Evolutionary conservation across 2,888 invertebrate species (phyloP), one percentile per base, ranked within the genome.

Genomic region (Euzetes globulus): DNA sequence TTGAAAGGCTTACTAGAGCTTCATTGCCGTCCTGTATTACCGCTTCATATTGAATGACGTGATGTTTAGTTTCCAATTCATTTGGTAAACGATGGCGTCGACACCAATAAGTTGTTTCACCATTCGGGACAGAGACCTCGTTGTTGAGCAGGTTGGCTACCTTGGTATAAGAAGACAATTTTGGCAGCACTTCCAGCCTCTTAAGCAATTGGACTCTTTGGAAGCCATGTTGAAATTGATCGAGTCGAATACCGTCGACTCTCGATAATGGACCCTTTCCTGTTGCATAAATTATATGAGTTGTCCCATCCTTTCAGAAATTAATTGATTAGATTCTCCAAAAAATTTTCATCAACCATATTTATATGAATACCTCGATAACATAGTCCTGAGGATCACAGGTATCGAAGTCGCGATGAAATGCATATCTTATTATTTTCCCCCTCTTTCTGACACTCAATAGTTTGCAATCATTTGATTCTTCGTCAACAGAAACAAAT

Each of bases 41-140:
- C 0, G 96, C 89, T 82, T 94, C 93, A 82, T 92, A 98, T 90
- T 94, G 83, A 60, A 93, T 86, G 75, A 95, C 88, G 79, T 87
- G 87, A 82, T 92, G 94, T 74, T 87, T 87, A 76, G 85, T 80
- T 9, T 80, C 83, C 65, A 92, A 84, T 74, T 86, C 85, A 7
- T 87, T 85, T 0, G 94, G 92, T 17, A 99, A 83, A 80, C 89
- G 89, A 72, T 90, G 87, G 6, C 95, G 88, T 76, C 90, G 89
- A 82, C 98, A 99, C 97, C 98, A 99, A 81, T 99, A 99, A 0
- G 96, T 97, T 0, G 99, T 99, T 80, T 97, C 96, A 15, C 83
- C 85, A 1, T 85, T 85, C 0, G 97, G 97, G 4, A 99, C 89
- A 9, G 77, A 73, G 1, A 84, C 82, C 75, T 79, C 72, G 13